Percentiles rank a stretch among this genome's conserved stretches.
These are phyloP conservation scores for Drosophila rufa DNA, from an alignment of 1,140 invertebrate genomes.

Conservation along the genomic window DNA sequence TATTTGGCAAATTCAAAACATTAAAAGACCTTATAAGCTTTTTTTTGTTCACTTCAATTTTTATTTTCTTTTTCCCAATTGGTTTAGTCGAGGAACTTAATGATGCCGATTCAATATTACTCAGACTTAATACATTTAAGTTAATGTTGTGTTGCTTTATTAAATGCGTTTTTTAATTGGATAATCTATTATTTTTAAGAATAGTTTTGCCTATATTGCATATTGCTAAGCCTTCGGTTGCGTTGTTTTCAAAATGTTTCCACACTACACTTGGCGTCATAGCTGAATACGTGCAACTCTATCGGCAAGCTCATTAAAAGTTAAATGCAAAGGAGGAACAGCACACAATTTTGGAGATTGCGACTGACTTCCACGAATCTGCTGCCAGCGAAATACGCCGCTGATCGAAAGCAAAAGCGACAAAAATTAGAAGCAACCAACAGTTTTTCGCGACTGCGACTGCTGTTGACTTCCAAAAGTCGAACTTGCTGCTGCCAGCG, in stretches of 20 bases:
- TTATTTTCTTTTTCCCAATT: neutral
- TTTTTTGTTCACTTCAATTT: no score
- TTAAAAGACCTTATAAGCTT: neutral
- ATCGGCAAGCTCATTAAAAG: neutral
- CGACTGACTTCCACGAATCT: no score
- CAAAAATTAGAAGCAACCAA: neutral
- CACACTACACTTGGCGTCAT: neutral
- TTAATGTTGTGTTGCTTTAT: constrained; percentile 3
- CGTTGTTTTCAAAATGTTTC: neutral
- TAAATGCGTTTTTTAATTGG: constrained; percentile 9
- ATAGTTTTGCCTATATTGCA: neutral
- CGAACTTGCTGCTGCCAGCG: no score
- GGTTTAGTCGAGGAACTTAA: constrained; percentile 6
- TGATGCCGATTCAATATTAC: constrained; percentile 1
- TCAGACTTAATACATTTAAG: neutral
- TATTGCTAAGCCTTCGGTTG: neutral
- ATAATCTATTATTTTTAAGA: neutral
- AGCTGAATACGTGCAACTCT: neutral
- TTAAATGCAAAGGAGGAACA: no score
- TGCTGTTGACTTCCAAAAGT: neutral
- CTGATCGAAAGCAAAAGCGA: neutral
- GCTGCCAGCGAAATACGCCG: neutral
- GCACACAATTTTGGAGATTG: no score
- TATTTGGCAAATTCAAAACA: neutral
- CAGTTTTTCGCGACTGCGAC: neutral